Evolutionary conservation across 2,113 vertebrate genomes (phyloP).

Genomic region (Terrapene triunguis): DNA sequence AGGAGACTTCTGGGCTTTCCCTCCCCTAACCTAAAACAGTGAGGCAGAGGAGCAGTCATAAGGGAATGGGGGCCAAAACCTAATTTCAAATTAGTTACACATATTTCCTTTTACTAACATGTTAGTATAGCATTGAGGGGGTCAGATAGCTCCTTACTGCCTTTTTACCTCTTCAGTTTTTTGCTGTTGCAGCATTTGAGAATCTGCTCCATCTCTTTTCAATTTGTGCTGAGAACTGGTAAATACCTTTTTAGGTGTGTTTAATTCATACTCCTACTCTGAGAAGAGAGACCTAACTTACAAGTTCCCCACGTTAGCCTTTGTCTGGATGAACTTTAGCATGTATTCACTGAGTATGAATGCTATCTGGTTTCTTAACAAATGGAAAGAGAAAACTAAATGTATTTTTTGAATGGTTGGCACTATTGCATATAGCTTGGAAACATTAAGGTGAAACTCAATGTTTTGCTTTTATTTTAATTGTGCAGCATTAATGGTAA

Average conservation of each 20-base stretch:
- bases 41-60: neutral
- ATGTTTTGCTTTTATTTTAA: neutral
- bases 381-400: neutral
- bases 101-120: neutral
- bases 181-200: neutral
- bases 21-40: neutral
- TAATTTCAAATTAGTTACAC: neutral
- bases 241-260: neutral
- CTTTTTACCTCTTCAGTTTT: neutral
- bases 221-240: neutral
- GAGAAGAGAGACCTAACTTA: neutral
- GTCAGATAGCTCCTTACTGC: neutral
- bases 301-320: neutral
- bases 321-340: too few relatives aligned
- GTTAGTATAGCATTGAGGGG: neutral
- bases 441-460: neutral
- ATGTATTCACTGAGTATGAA: too few relatives aligned
- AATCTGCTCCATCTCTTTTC: neutral
- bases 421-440: neutral
- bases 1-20: neutral
- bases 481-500: neutral
- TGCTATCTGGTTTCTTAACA: neutral
- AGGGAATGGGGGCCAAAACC: neutral
- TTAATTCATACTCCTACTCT: neutral
- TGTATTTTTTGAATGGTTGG: neutral